Evolutionary conservation across 2,888 invertebrate genomes (phyloP), one percentile per base, ranked within the genome.

Genomic region (Eristalis tenax): DNA sequence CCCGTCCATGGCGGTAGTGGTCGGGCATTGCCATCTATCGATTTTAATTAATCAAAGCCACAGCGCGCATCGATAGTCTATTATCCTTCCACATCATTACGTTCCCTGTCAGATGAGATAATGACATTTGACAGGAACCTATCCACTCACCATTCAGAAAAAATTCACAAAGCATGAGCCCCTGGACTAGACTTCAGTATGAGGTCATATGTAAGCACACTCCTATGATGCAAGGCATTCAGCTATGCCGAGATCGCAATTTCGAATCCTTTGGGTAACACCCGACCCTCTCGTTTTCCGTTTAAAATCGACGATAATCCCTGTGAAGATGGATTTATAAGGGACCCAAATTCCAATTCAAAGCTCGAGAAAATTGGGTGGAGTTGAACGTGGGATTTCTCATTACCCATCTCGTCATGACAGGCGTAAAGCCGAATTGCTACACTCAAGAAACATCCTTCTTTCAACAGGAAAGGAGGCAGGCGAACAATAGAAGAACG

Each of bases 11-110:
- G 4, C 43, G 18, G 1, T n/a, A 4, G 43, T 32, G 32, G 10
- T 43, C 18, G 3, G n/a, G 6, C 43, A 26, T 43, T 18, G 4
- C n/a, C 43, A 43, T 50, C 50, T 2, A n/a, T 50, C 3, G 50
- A 50, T n/a, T 50, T 18, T 50, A 50, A 50, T 50, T 50, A 61
- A 75, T 75, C 75, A 75, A 61, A 68, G 35, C 43, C 61, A 59
- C 32, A 73, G 5, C 18, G 18, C 15, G 26, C 13, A 26, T n/a
- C 32, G 10, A 11, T 32, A 38, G 63, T 56, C 76, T 57, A 61
- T 70, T 76, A 84, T 84, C 61, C 82, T 78, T 82, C 82, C 73
- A 73, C 82, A 74, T 85, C 82, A 82, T 77, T 82, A 65, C 64
- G 59, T 82, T 50, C 74, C 77, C 73, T 81, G 77, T 82, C 85